Evolutionary conservation across 2,113 vertebrate species (phyloP).

Genomic region (Centrocercus urophasianus): DNA sequence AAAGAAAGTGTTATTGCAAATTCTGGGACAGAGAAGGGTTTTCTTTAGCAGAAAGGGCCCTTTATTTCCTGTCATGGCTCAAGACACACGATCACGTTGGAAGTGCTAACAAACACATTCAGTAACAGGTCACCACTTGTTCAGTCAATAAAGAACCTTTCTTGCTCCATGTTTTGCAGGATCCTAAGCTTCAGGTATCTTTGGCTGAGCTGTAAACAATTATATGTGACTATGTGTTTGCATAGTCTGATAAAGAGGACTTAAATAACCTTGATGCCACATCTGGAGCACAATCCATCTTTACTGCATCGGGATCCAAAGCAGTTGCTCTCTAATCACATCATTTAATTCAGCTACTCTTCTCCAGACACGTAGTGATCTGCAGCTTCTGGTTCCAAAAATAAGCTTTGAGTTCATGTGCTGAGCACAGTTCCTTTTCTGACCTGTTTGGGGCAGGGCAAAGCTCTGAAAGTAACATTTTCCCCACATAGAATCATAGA

Average conservation of each 20-base stretch:
- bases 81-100: constrained; percentile 14
- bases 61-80: constrained; percentile 42
- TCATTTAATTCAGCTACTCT: neutral
- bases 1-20: constrained; percentile 44
- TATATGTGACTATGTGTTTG: neutral
- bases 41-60: constrained; percentile 47
- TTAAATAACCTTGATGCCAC: constrained; percentile 27
- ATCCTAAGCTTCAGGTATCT: constrained; percentile 18
- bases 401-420: neutral
- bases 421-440: neutral
- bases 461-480: neutral
- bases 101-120: constrained; percentile 54
- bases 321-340: neutral
- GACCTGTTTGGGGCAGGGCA: neutral
- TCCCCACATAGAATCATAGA: no score
- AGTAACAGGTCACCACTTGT: constrained; percentile 33
- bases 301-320: neutral
- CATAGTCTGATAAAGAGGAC: constrained; percentile 4
- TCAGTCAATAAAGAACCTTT: constrained; percentile 60
- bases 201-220: constrained; percentile 51
- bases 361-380: accelerated
- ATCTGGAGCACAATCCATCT: constrained; percentile 15
- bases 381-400: neutral
- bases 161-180: constrained; percentile 12
- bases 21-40: constrained; percentile 40